These are phyloP conservation scores for Alfaro cultratus DNA, from an alignment of 2,797 vertebrate genomes.

Conservation along the genomic window DNA sequence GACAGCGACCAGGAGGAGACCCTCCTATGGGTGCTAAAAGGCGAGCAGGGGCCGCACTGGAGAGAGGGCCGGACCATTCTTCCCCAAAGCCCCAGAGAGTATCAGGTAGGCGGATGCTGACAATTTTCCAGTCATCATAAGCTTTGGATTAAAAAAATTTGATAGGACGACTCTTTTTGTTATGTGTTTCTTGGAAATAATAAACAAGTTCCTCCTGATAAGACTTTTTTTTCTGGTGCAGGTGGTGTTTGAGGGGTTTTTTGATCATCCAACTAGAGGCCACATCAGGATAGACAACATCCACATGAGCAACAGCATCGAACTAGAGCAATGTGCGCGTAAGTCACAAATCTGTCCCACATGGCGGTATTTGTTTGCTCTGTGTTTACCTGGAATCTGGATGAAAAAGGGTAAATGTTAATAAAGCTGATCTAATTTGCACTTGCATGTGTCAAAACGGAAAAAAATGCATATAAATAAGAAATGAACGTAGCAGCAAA, in stretches of 20 bases:
- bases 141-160: neutral
- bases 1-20: constrained; percentile 89
- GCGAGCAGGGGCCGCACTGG: constrained; percentile 92
- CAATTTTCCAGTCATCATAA: neutral
- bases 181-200: neutral
- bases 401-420: constrained; percentile 21
- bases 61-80: constrained; percentile 92
- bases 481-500: constrained; percentile 77
- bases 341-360: constrained; percentile 63
- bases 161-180: neutral
- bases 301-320: constrained; percentile 89
- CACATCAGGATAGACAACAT: constrained; percentile 95
- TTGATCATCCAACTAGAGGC: constrained; percentile 86
- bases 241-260: constrained; percentile 95
- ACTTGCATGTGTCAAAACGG: constrained; percentile 8
- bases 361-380: neutral
- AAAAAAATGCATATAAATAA: constrained; percentile 4
- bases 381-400: constrained; percentile 38
- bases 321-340: constrained; percentile 93
- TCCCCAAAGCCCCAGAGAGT: constrained; percentile 91
- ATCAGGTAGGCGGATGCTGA: constrained; percentile 81
- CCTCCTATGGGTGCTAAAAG: constrained; percentile 87
- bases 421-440: constrained; percentile 56
- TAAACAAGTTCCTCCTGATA: neutral
- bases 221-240: constrained; percentile 42